Evolutionary conservation across 37 sponge, comb jelly and placozoan genomes (phyloP).

Genomic region (Theonella swinhoei): DNA sequence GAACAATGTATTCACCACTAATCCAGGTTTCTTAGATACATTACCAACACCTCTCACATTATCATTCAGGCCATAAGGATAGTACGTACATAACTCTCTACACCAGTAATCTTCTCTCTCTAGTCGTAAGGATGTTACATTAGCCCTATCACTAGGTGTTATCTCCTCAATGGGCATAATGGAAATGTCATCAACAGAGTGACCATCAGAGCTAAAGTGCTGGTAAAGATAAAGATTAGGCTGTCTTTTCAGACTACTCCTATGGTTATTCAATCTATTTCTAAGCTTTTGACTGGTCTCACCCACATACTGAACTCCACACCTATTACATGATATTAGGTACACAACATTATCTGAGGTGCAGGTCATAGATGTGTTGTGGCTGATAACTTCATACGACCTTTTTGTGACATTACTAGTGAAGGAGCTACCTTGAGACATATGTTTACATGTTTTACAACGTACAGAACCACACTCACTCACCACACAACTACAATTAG

Average conservation of each 20-base stretch:
- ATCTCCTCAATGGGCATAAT: neutral
- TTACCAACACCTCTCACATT: neutral
- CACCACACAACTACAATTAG: neutral
- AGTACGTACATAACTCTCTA: neutral
- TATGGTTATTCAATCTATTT: neutral
- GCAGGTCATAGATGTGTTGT: neutral
- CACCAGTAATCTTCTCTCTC: neutral
- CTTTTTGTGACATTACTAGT: no score
- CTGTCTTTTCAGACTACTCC: neutral
- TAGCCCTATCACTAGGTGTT: neutral
- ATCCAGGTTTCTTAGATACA: neutral
- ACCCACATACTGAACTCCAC: neutral
- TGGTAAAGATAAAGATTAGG: neutral
- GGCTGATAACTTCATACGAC: neutral
- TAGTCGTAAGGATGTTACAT: neutral
- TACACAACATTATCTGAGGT: neutral
- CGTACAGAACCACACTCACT: neutral
- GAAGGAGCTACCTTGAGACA: neutral
- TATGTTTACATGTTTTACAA: neutral
- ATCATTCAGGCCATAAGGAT: neutral
- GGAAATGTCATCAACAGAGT: neutral
- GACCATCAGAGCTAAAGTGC: neutral
- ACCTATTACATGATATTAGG: no score
- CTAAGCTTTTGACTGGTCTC: neutral
- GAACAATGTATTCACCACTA: neutral